Base-by-base conservation (phyloP, 2,888 invertebrate genomes). In the Hypsopygia costalis region DNA sequence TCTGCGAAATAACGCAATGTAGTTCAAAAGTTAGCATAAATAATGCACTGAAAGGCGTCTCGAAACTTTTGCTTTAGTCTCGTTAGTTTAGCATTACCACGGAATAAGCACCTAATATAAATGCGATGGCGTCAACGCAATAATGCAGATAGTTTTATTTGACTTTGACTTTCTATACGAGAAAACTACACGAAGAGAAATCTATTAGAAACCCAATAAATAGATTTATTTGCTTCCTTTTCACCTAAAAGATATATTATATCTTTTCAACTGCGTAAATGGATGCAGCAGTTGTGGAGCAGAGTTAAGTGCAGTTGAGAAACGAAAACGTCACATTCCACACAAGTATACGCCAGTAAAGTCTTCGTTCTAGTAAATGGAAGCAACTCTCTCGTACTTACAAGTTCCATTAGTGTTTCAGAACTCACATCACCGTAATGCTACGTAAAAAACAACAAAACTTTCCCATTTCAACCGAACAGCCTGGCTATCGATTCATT, bases 401-500 rank as follows among this genome's bases (percentile, higher is more conserved):
- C 49, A 46, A 46, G 34, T 51, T 54, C 56, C 59, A 61, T 59
- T 61, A 59, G 56, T 51, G 49, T 48, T 52, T 36, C 43, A 46
- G 37, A 51, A 49, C 49, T 47, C 44, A 42, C 46, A 52, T 51
- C 43, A 50, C 48, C 31, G 45, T 47, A 50, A 51, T 46, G 41
- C 44, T 47, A 41, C 43, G 36, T 41, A 44, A 46, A 41, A 48
- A 51, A 52, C n/a, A n/a, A n/a, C n/a, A 16, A 54, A 51, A 46
- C 43, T 54, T 58, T 51, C 49, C 49, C 42, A 36, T 40, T 44
- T 32, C 27, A 39, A 41, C 25, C 34, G 31, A 33, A 28, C 35
- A 44, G 43, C 46, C 48, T 50, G 41, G 40, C 51, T 53, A 60
- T 53, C 49, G 57, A 63, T 63, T 59, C 58, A 56, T 62, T 58